A percentile compares a stretch with the other conserved stretches of the same genome.
These are phyloP conservation scores for Drosophila takahashii DNA, from an alignment of 1,140 invertebrate species.

Conservation along the genomic window DNA sequence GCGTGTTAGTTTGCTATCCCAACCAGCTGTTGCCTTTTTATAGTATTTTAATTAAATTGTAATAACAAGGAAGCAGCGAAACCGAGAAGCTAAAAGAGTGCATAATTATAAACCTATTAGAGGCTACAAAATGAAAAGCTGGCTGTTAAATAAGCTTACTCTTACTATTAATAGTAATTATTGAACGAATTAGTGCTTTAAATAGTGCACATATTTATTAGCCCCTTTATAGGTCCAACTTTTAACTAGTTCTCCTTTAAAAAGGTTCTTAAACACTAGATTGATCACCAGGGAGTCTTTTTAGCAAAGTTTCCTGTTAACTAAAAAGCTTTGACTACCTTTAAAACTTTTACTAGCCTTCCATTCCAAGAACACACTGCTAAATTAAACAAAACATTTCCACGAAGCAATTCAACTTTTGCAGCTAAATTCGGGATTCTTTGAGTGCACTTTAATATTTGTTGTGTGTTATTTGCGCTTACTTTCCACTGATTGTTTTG, in stretches of 20 bases:
- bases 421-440: background rate
- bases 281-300: background rate
- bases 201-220: background rate
- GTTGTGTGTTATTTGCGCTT: background rate
- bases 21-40: conserved; percentile 57
- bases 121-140: background rate
- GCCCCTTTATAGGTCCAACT: background rate
- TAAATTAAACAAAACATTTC: background rate
- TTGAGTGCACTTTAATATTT: background rate
- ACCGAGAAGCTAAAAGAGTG: background rate
- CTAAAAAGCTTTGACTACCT: background rate
- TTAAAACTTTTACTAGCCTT: background rate
- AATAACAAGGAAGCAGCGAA: conserved; percentile 31
- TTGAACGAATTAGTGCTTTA: background rate
- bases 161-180: background rate
- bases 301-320: background rate
- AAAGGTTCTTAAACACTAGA: background rate
- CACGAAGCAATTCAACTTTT: background rate
- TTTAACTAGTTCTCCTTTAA: background rate
- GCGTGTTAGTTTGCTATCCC: conserved; percentile 21
- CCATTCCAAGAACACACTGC: background rate
- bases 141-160: background rate
- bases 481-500: conserved; percentile 23
- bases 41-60: conserved; percentile 69
- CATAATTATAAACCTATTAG: conserved; percentile 17